Evolutionary conservation across 2,888 invertebrate genomes (phyloP).

Genomic region (Cephalotes varians): DNA sequence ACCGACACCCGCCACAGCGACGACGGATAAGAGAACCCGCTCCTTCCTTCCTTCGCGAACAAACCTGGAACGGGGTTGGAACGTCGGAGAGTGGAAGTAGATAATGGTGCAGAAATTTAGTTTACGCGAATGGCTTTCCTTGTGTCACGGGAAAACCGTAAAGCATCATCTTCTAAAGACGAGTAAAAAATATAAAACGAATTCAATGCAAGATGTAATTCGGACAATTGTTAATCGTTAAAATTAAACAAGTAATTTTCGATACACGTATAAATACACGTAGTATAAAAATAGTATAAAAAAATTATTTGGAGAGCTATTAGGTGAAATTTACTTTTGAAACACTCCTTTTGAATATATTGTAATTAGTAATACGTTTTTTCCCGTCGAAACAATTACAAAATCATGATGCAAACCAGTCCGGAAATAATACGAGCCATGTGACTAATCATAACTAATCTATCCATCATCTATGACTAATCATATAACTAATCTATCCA

Average conservation of each 20-base stretch:
- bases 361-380: not conserved
- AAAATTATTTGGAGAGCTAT: not conserved
- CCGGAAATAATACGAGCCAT: conserved; percentile 10
- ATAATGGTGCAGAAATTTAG: conserved; percentile 70
- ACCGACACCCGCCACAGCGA: conserved; percentile 73
- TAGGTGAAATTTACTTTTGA: not conserved
- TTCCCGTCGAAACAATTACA: not conserved
- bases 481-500: no score
- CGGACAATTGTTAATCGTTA: not conserved
- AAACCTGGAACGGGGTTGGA: conserved; percentile 54
- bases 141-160: conserved; percentile 63
- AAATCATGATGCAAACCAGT: conserved; percentile 24
- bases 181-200: not conserved
- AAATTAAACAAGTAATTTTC: not conserved
- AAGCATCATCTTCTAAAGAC: not conserved
- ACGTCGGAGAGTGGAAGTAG: conserved; percentile 62
- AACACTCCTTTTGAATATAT: not conserved
- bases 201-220: conserved; percentile 4
- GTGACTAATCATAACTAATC: no score
- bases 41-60: conserved; percentile 47
- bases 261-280: no score
- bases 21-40: conserved; percentile 71
- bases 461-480: no score
- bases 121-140: conserved; percentile 69
- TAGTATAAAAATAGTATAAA: not conserved